Conservation (phyloP, 2,113 vertebrate genomes). For the Rhodinocichla rosea region DNA sequence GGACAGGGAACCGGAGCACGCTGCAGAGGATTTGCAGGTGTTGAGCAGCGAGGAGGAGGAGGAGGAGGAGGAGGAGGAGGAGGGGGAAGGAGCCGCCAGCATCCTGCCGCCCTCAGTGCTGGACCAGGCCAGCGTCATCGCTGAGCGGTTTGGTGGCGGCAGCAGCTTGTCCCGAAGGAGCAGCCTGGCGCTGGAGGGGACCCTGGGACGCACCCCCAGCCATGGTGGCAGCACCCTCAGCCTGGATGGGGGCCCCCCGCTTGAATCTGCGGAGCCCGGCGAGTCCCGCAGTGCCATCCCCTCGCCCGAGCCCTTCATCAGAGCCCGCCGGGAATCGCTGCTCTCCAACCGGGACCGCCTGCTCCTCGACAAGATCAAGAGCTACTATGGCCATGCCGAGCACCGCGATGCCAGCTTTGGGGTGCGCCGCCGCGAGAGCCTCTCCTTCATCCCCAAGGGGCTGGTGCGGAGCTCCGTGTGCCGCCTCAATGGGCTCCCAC, state of each 20-base stretch:
- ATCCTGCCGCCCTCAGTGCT: conserved; percentile 84
- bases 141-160: conserved; percentile 73
- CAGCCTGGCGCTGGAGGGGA: conserved; percentile 80
- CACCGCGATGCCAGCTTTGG: conserved; percentile 82
- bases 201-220: conserved; percentile 63
- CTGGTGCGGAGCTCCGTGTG: conserved; percentile 85
- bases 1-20: neutral
- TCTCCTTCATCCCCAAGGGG: conserved; percentile 93
- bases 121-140: conserved; percentile 84
- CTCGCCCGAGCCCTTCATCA: neutral
- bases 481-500: conserved; percentile 79
- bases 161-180: conserved; percentile 78
- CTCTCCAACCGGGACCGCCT: conserved; percentile 86
- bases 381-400: conserved; percentile 88
- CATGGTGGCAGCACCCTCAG: conserved; percentile 76
- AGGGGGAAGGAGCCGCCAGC: conserved; percentile 49
- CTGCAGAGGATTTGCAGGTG: conserved; percentile 73
- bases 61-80: conserved; percentile 73
- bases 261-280: neutral
- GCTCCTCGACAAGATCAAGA: conserved; percentile 89
- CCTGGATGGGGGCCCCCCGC: conserved; percentile 57
- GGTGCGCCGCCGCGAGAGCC: conserved; percentile 88
- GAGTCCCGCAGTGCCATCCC: neutral
- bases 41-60: conserved; percentile 83
- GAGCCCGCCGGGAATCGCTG: conserved; percentile 69